Conservation (phyloP, 2,888 invertebrate species). For the Rugalucina vietnamica region DNA sequence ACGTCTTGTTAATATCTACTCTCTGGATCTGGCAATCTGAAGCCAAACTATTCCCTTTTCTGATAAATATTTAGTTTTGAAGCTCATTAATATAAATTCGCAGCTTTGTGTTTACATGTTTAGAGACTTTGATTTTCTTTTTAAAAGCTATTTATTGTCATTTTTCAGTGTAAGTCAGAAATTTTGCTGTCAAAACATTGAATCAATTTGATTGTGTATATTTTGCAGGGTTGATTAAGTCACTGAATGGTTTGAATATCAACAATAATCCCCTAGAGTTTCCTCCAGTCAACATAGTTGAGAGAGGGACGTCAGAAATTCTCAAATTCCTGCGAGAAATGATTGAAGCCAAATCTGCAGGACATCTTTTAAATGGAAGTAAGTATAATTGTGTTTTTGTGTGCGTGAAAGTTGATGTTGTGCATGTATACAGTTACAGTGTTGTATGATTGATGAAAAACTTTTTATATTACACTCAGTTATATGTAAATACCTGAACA, state of each 20-base stretch:
- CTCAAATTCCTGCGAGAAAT: slow-evolving; percentile 79
- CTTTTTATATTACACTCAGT: too few species aligned
- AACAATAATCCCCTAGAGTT: slow-evolving; percentile 82
- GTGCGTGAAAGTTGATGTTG: too few species aligned
- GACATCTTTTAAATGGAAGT: slow-evolving; percentile 65
- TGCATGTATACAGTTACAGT: too few species aligned
- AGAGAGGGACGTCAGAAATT: slow-evolving; percentile 79
- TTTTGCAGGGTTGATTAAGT: slow-evolving; percentile 78
- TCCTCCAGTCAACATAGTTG: slow-evolving; percentile 80
- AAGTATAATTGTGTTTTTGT: too few species aligned
- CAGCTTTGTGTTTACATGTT: background rate
- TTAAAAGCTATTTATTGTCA: too few species aligned
- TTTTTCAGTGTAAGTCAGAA: too few species aligned
- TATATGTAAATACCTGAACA: too few species aligned
- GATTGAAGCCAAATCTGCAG: slow-evolving; percentile 76
- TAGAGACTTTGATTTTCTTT: background rate
- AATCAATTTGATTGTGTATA: background rate
- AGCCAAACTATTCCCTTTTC: too few species aligned
- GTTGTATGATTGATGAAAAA: too few species aligned
- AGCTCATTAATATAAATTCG: background rate
- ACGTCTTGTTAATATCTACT: too few species aligned
- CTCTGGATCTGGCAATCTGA: too few species aligned
- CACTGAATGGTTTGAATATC: slow-evolving; percentile 82
- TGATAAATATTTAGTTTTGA: too few species aligned
- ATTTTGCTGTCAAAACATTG: background rate